Conservation (phyloP, 2,888 invertebrate genomes). For the Drosophila mettleri region DNA sequence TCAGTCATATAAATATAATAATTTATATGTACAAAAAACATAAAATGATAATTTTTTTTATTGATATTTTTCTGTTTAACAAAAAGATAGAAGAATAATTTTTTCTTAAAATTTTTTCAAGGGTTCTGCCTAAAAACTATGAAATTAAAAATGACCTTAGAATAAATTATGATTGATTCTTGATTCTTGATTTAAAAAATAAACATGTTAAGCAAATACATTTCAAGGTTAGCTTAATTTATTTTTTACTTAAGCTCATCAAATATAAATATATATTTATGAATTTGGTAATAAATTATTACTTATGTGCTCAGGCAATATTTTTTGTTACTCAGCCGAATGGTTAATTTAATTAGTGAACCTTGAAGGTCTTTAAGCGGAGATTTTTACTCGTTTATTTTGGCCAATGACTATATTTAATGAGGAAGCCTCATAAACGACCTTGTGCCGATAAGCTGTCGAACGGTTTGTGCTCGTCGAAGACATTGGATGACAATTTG, state of each 20-base stretch:
- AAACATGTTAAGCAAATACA: not conserved
- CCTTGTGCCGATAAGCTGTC: slow-evolving; percentile 49
- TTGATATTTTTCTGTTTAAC: not conserved
- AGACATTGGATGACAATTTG: slow-evolving; percentile 36
- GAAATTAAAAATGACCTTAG: not conserved
- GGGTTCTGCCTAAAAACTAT: not conserved
- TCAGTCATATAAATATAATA: too few relatives aligned
- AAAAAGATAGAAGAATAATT: not conserved
- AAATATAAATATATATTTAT: slow-evolving; percentile 2
- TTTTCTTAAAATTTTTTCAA: not conserved
- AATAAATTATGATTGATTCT: slow-evolving; percentile 1
- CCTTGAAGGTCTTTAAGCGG: slow-evolving; percentile 40
- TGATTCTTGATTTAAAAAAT: slow-evolving; percentile 9
- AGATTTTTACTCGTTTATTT: slow-evolving; percentile 14
- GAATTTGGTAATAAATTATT: slow-evolving; percentile 20
- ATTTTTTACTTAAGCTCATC: not conserved
- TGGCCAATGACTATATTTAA: slow-evolving; percentile 41
- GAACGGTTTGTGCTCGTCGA: slow-evolving; percentile 43
- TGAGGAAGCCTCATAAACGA: slow-evolving; percentile 48
- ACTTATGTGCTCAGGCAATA: slow-evolving; percentile 14
- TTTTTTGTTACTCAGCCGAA: slow-evolving; percentile 18
- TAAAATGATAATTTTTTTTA: too few relatives aligned
- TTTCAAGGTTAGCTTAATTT: slow-evolving; percentile 8
- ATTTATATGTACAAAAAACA: too few relatives aligned
- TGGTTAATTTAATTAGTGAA: slow-evolving; percentile 46